These are phyloP conservation scores for Euproctis similis DNA, from an alignment of 2,888 invertebrate genomes.

Conservation along the genomic window DNA sequence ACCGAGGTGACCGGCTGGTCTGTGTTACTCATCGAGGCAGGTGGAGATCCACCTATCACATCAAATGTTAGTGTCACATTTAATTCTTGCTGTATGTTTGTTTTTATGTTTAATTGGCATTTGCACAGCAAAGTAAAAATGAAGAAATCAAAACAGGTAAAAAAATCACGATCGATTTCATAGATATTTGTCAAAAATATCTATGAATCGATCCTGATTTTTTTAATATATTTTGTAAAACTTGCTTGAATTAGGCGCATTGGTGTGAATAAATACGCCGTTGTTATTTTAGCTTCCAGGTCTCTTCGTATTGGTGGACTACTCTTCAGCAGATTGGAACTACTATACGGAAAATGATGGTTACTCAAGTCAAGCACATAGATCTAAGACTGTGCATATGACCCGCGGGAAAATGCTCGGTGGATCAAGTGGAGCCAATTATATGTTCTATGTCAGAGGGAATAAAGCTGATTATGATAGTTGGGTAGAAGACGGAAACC, in stretches of 20 bases:
- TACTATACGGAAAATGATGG: slow-evolving; percentile 35
- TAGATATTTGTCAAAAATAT: too few species aligned
- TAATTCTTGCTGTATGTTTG: too few species aligned
- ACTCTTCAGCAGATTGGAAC: slow-evolving; percentile 36
- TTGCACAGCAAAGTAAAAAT: too few species aligned
- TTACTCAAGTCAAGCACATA: slow-evolving; percentile 34
- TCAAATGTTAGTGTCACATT: slow-evolving; percentile 5
- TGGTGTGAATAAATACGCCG: too few species aligned
- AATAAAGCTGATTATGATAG: slow-evolving; percentile 77
- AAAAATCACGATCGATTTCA: too few species aligned
- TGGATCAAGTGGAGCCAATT: slow-evolving; percentile 79
- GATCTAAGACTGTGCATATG: slow-evolving; percentile 31
- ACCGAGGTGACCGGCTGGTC: slow-evolving; percentile 79
- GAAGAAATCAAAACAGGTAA: too few species aligned
- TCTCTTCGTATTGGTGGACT: slow-evolving; percentile 28
- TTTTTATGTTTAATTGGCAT: too few species aligned
- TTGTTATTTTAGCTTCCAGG: slow-evolving; percentile 40
- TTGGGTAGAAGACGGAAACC: slow-evolving; percentile 73
- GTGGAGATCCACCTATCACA: slow-evolving; percentile 45
- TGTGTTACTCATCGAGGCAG: slow-evolving; percentile 83
- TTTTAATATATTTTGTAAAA: too few species aligned
- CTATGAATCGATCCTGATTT: too few species aligned
- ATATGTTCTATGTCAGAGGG: slow-evolving; percentile 80
- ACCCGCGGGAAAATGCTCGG: slow-evolving; percentile 81
- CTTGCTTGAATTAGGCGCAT: too few species aligned